Percentiles rank a stretch among this genome's conserved stretches.
These are phyloP conservation scores for Schizopygopsis malacanthus DNA, from an alignment of 2,797 vertebrate species.

Conservation along the genomic window DNA sequence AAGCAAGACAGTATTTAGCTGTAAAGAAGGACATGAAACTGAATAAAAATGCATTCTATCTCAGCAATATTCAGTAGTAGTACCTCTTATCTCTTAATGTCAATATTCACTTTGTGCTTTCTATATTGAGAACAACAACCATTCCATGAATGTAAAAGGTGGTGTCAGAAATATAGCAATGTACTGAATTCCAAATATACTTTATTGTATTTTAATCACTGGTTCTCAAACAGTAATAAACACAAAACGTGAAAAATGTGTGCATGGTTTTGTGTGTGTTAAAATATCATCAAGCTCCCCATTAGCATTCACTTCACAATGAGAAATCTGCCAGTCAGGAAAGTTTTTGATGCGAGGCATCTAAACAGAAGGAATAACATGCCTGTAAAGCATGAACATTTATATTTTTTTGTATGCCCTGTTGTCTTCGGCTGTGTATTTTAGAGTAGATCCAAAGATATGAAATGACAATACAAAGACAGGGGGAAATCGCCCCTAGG, in stretches of 20 bases:
- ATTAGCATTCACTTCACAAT: constrained; percentile 56
- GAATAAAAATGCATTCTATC: neutral
- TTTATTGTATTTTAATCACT: neutral
- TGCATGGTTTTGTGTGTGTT: constrained; percentile 3
- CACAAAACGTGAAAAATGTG: neutral
- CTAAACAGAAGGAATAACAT: constrained; percentile 75
- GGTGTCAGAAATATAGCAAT: neutral
- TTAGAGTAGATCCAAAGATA: constrained; percentile 84
- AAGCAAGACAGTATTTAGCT: neutral
- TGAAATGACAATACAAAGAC: constrained; percentile 86
- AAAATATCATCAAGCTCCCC: neutral
- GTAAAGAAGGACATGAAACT: neutral
- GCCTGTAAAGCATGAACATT: constrained; percentile 80
- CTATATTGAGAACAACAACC: neutral
- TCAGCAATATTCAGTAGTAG: neutral
- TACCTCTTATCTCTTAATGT: neutral
- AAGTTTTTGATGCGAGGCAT: constrained; percentile 75
- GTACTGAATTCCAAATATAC: neutral
- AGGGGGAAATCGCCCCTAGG: constrained; percentile 70
- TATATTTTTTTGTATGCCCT: constrained; percentile 71
- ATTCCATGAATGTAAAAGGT: neutral
- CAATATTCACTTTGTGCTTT: neutral
- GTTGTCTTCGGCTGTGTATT: constrained; percentile 80
- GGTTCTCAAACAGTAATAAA: neutral
- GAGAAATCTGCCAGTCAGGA: constrained; percentile 69